These are phyloP conservation scores for Ursus arctos DNA, from an alignment of 2,113 vertebrate genomes.

Conservation along the genomic window DNA sequence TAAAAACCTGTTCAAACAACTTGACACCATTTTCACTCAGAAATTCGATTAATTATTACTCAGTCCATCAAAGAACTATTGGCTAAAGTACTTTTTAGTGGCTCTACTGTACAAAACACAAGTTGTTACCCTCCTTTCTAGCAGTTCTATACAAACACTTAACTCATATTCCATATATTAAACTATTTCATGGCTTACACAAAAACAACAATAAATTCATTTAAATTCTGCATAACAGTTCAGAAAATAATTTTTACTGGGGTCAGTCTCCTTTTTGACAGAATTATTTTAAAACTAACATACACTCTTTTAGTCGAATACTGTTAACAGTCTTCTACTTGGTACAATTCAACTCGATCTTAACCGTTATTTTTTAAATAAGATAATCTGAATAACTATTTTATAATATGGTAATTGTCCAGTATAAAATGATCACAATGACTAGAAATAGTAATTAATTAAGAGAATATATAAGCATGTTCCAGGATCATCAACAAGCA, in stretches of 20 bases:
- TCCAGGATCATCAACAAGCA: conserved; percentile 1
- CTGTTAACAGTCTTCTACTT: neutral
- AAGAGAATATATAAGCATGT: conserved; percentile 11
- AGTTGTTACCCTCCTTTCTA: conserved; percentile 26
- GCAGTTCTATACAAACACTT: conserved; percentile 8
- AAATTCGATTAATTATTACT: conserved; percentile 59
- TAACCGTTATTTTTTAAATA: conserved; percentile 19
- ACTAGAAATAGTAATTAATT: conserved; percentile 39
- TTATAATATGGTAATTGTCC: neutral
- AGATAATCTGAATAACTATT: neutral
- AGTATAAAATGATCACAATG: conserved; percentile 46
- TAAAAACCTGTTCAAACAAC: conserved; percentile 47
- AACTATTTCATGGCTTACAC: neutral
- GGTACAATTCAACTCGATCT: conserved; percentile 40
- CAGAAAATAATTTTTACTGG: conserved; percentile 17
- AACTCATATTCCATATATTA: conserved; percentile 34
- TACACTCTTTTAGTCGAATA: neutral
- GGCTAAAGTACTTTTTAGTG: neutral
- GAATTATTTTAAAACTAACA: conserved; percentile 60
- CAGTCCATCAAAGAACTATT: conserved; percentile 47
- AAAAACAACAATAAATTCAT: conserved; percentile 52
- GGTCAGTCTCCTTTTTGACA: neutral
- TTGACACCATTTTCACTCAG: conserved; percentile 13
- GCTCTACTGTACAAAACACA: conserved; percentile 49
- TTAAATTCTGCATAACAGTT: conserved; percentile 34